Conservation (phyloP, 2,113 vertebrate genomes). For the Crotalus horridus region DNA sequence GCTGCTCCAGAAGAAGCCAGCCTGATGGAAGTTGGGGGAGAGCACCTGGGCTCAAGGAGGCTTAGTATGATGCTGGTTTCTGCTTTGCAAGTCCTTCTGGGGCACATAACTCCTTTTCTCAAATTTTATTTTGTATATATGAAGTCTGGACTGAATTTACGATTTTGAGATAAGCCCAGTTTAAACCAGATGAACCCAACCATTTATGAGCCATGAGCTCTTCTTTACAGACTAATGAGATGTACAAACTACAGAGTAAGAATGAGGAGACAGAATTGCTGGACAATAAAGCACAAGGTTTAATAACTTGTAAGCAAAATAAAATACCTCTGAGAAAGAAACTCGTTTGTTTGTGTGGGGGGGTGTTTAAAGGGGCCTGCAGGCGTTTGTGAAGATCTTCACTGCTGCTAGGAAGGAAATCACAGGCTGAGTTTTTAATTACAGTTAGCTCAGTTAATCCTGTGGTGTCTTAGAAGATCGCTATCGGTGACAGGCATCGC, state of each 20-base stretch:
- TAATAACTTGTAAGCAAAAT: not conserved
- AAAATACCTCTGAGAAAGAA: not conserved
- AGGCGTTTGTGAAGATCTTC: not conserved
- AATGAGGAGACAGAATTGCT: not conserved
- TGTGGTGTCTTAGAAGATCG: not conserved
- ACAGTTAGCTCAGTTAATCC: not conserved
- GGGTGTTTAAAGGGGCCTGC: not conserved
- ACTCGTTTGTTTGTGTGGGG: too few relatives aligned
- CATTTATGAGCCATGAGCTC: not conserved
- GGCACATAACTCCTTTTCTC: not conserved
- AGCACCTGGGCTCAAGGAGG: not conserved
- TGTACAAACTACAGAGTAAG: not conserved
- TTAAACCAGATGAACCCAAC: not conserved
- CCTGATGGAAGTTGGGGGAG: not conserved
- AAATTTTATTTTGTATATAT: not conserved
- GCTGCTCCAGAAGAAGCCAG: not conserved
- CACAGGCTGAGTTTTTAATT: not conserved
- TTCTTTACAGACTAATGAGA: not conserved
- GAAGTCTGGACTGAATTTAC: not conserved
- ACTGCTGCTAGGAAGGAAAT: not conserved
- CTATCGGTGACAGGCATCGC: not conserved
- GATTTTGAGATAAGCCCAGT: not conserved
- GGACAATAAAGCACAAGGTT: not conserved
- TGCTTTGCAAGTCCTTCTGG: not conserved
- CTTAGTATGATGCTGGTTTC: not conserved